phyloP scores from a whole-genome alignment of 2,113 vertebrate genomes.

The Chamaea fasciata region DNA sequence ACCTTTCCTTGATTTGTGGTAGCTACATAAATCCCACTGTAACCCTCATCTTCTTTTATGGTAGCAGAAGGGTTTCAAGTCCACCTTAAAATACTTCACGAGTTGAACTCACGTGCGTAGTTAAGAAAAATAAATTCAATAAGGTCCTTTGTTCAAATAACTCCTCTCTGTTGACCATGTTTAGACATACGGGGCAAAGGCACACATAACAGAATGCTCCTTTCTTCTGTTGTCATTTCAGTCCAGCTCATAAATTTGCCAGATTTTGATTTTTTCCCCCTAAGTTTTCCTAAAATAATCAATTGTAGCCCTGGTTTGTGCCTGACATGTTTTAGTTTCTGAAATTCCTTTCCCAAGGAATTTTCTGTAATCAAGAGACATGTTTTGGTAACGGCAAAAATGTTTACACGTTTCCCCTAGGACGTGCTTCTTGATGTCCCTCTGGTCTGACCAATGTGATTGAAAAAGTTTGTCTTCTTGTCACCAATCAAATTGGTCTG shows the following conservation, averaged over 20 bases:
- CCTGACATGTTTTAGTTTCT: too few species aligned
- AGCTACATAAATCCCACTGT: not conserved
- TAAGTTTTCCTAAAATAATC: not conserved
- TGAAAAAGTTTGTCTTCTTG: too few species aligned
- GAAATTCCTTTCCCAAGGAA: too few species aligned
- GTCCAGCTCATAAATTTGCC: not conserved
- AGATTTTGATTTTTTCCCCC: accelerated
- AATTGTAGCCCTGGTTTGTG: too few species aligned
- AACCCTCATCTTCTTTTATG: not conserved
- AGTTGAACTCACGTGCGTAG: not conserved
- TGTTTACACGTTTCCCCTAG: too few species aligned
- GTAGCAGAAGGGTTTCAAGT: not conserved
- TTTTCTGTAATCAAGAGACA: too few species aligned
- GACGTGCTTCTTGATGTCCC: too few species aligned
- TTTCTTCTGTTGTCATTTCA: not conserved
- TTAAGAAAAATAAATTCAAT: not conserved
- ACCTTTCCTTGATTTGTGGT: not conserved
- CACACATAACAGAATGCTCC: not conserved
- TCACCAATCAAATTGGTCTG: too few species aligned
- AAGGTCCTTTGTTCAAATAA: not conserved
- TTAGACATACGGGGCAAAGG: not conserved
- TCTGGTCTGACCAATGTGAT: too few species aligned
- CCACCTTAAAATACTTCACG: not conserved
- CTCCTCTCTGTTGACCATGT: accelerated
- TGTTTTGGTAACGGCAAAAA: too few species aligned